phyloP scores from a whole-genome alignment of 2,797 vertebrate species.

The Sylvilagus floridanus region DNA sequence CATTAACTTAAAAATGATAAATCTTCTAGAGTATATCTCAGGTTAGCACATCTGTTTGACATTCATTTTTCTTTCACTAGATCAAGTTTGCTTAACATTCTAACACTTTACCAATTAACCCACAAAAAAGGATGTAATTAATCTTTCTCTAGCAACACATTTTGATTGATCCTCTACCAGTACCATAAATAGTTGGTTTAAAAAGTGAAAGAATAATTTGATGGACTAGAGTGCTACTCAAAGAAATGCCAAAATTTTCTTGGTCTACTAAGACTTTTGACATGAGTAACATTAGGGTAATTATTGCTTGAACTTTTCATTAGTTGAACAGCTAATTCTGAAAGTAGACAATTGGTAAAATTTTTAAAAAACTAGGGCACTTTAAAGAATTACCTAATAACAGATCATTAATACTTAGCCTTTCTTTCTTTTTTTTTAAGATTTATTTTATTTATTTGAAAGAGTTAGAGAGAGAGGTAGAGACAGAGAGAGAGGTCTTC shows the following conservation, averaged over 20 bases:
- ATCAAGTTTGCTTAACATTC: slow-evolving; percentile 77
- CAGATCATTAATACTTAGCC: background rate
- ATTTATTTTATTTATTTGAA: no score
- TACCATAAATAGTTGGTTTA: slow-evolving; percentile 86
- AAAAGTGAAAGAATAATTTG: slow-evolving; percentile 78
- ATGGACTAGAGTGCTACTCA: slow-evolving; percentile 74
- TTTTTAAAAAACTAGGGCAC: background rate
- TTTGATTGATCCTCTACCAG: slow-evolving; percentile 87
- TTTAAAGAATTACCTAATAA: slow-evolving; percentile 45
- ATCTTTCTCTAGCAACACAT: slow-evolving; percentile 84
- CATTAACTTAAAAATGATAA: slow-evolving; percentile 79
- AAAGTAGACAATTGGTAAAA: slow-evolving; percentile 60
- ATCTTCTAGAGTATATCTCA: slow-evolving; percentile 69
- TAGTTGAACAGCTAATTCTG: slow-evolving; percentile 68
- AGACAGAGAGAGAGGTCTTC: no score
- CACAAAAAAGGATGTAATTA: slow-evolving; percentile 86
- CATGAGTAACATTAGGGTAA: slow-evolving; percentile 60
- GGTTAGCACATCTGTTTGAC: slow-evolving; percentile 68
- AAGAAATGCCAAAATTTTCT: slow-evolving; percentile 68
- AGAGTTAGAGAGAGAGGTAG: no score
- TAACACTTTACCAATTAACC: slow-evolving; percentile 86
- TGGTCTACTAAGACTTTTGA: slow-evolving; percentile 53
- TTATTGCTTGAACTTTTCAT: slow-evolving; percentile 29
- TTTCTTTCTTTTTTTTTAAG: background rate
- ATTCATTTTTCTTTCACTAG: slow-evolving; percentile 72